Evolutionary conservation across 2,113 vertebrate genomes (phyloP).

Genomic region (Naja naja): DNA sequence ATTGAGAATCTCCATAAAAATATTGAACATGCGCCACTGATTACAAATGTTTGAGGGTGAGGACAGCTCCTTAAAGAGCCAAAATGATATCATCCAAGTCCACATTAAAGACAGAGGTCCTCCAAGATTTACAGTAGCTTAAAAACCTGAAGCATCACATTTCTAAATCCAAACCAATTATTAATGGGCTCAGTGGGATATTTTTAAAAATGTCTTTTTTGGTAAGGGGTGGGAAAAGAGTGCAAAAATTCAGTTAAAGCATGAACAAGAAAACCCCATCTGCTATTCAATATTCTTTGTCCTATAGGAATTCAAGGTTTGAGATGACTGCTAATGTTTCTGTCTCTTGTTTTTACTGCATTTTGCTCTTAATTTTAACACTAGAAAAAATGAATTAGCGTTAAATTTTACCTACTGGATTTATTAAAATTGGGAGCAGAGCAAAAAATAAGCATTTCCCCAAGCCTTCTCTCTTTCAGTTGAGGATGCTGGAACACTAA

Average conservation of each 20-base stretch:
- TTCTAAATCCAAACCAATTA: neutral
- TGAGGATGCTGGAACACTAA: conserved; percentile 22
- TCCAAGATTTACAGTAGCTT: neutral
- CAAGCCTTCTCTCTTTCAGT: conserved; percentile 33
- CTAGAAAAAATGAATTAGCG: conserved; percentile 54
- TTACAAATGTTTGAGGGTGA: neutral
- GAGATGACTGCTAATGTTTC: conserved; percentile 31
- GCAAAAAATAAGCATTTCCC: conserved; percentile 43
- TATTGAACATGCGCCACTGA: neutral
- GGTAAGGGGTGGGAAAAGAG: neutral
- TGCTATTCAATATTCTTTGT: neutral
- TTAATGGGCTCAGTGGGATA: neutral
- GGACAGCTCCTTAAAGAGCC: neutral
- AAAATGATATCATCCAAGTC: neutral
- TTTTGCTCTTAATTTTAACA: conserved; percentile 56
- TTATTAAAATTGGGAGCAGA: conserved; percentile 45
- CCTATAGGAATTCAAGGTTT: conserved; percentile 42
- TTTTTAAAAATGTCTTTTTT: neutral
- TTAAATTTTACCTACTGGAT: conserved; percentile 44
- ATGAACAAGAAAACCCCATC: neutral
- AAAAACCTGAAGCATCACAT: neutral
- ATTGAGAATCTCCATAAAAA: neutral
- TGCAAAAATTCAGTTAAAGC: neutral
- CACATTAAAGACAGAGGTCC: neutral
- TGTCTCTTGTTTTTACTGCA: conserved; percentile 50